Evolutionary conservation across 2,888 invertebrate species (phyloP), one percentile per base, ranked within the genome.

Genomic region (Euphydryas editha): DNA sequence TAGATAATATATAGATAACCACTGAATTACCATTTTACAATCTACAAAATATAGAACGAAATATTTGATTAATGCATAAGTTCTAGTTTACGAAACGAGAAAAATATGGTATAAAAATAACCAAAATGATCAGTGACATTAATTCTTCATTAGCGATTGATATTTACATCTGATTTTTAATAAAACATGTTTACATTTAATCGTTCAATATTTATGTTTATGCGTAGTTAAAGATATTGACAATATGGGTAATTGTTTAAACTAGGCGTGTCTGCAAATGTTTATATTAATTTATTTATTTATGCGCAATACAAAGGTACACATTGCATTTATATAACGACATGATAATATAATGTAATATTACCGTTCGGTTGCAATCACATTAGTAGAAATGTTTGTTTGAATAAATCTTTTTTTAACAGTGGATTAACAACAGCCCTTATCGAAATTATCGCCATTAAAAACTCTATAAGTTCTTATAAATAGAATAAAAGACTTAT

Each of bases 271-370:
- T 47, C 62, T 21, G 67, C 55, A 59, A 67, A 65, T 58, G 47
- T 61, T 60, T 67, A 60, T 66, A 61, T 68, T 70, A 59, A 71
- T 65, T 65, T 68, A 62, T 67, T 62, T 62, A 62, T 62, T 55
- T 62, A 68, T 68, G 44, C 57, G 42, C 67, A 62, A 62, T 59
- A 60, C 54, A 56, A 24, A 58, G 47, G 65, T 59, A 65, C 63
- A 39, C 1, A 59, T 64, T 57, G 56, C 30, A 15, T 17, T 54
- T 17, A 20, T 44, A 30, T 64, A 30, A 36, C 15, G n/a, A 36
- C 46, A 47, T 10, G 37, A 56, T 24, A 56, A 62, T 44, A 46
- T 36, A n/a, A 61, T 5, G 37, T 57, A 15, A 42, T 30, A 39
- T 55, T 62, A 47, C 15, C 37, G 37, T 57, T 57, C 30, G 39